Evolutionary conservation across 2,797 vertebrate genomes (phyloP), one percentile per base, ranked within the genome.

Genomic region (Heterohyrax brucei): DNA sequence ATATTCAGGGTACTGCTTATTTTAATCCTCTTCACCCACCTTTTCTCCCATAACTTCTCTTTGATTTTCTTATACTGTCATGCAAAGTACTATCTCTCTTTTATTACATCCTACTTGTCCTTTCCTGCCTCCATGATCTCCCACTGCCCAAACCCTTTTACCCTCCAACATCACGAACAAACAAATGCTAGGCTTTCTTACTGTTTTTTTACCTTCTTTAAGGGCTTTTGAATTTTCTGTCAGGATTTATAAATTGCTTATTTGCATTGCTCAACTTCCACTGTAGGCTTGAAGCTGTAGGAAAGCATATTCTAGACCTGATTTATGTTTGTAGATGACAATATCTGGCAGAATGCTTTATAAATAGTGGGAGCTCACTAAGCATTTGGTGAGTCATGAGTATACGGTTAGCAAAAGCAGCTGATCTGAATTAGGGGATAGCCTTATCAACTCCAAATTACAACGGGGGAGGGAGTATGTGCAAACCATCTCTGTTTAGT

Each of bases 351-450:
- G 21, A 78, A 87, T 68, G 33, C 50, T 81, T 96, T 83, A 72
- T 39, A 91, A 91, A 80, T 48, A 89, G 14, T 61, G 87, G 77
- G 80, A 21, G 21, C 24, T 89, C 46, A 59, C 30, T 75, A 44
- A 68, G 72, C 56, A 85, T n/a, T 73, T 64, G 81, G 86, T 94
- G 53, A 92, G 68, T 85, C 68, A 75, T 46, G 16, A 46, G 85
- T 64, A 2, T 4, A n/a, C 39, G 13, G 39, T 13, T 33, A 70
- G 56, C n/a, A 91, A 78, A 16, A 87, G 68, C 85, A 83, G 82
- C 44, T 85, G 72, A 72, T 87, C 16, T 68, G 33, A 95, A 84
- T 30, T 88, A 91, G 90, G 66, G 89, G n/a, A 86, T 28, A 59
- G 83, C 80, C 72, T 56, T 70, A 61, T 7, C 87, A 70, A 77